Evolutionary conservation across 2,888 invertebrate genomes (phyloP).

Genomic region (Thysanoteuthis rhombus): DNA sequence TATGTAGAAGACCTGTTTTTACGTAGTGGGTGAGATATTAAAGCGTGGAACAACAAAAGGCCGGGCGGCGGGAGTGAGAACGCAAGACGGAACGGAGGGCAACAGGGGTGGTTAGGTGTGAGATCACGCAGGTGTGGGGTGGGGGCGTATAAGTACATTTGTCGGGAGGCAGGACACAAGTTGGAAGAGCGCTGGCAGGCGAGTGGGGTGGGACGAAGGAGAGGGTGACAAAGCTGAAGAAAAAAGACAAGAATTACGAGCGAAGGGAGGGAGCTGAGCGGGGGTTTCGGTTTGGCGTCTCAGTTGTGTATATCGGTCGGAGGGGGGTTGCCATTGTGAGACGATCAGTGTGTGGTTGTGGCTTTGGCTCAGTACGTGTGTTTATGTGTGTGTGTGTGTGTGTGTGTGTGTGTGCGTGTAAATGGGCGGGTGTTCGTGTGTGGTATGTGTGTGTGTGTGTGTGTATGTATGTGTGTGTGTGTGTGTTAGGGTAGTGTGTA

Average conservation of each 20-base stretch:
- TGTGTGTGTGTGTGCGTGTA: not conserved
- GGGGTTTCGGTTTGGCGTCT: not conserved
- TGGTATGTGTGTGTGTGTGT: not conserved
- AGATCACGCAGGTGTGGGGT: not conserved
- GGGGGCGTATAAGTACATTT: not conserved
- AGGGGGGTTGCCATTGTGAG: not conserved
- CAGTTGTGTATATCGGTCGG: not conserved
- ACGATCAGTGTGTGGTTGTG: not conserved
- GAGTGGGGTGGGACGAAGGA: not conserved
- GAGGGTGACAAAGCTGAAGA: not conserved
- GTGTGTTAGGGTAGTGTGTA: too few species aligned
- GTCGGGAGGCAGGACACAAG: not conserved
- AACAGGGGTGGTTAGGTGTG: not conserved
- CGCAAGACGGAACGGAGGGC: not conserved
- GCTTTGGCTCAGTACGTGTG: not conserved
- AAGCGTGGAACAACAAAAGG: not conserved
- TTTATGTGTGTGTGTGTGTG: not conserved
- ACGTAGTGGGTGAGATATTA: not conserved
- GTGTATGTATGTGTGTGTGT: too few species aligned
- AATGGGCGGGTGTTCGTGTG: not conserved
- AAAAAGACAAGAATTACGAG: not conserved
- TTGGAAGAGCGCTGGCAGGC: not conserved
- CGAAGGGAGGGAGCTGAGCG: not conserved
- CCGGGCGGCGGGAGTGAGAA: not conserved
- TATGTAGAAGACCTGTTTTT: not conserved